phyloP scores from a whole-genome alignment of 2,113 vertebrate genomes.

The Pituophis catenifer region DNA sequence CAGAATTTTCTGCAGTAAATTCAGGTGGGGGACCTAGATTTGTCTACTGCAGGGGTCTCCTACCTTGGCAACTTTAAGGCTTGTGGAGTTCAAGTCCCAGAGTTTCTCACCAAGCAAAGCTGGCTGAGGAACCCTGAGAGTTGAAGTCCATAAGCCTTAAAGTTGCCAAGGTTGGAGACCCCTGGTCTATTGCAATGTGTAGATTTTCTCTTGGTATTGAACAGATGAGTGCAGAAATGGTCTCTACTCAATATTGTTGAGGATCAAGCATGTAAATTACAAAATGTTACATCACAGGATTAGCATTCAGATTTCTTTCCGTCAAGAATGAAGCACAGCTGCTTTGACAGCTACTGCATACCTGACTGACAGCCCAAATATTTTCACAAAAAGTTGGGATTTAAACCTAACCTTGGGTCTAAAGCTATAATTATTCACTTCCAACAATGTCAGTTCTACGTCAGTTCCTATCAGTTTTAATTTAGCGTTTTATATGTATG shows the following conservation, averaged over 20 bases:
- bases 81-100: too few species aligned
- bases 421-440: neutral
- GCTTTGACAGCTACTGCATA: slow-evolving; percentile 32
- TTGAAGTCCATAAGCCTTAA: too few species aligned
- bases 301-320: slow-evolving; percentile 43
- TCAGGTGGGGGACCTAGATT: neutral
- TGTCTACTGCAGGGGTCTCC: neutral
- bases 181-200: neutral
- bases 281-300: slow-evolving; percentile 16
- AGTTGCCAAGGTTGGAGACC: too few species aligned
- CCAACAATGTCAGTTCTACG: neutral
- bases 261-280: slow-evolving; percentile 57
- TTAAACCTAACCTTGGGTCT: neutral
- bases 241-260: slow-evolving; percentile 45
- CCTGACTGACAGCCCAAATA: slow-evolving; percentile 11
- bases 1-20: neutral
- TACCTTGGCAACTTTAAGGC: too few species aligned
- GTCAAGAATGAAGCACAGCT: slow-evolving; percentile 35
- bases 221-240: slow-evolving; percentile 53
- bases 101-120: too few species aligned
- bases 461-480: neutral
- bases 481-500: neutral
- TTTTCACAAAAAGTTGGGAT: neutral
- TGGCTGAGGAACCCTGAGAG: too few species aligned
- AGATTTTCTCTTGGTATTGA: neutral